A percentile compares a stretch with the other conserved stretches of the same genome.
Evolutionary conservation across 2,888 invertebrate species (phyloP).

Genomic region (Rapana venosa): DNA sequence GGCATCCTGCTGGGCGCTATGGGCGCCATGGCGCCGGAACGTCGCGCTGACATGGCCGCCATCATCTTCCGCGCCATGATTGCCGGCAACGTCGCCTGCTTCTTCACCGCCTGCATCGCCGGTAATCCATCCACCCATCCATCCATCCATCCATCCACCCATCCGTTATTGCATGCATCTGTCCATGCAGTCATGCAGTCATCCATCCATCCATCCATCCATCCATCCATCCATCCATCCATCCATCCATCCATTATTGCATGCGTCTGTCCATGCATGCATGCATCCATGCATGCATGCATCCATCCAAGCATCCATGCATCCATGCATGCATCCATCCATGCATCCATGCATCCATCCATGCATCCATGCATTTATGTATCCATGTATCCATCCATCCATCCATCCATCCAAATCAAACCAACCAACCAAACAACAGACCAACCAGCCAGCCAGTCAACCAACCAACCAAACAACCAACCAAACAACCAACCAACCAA

Average conservation of each 20-base stretch:
- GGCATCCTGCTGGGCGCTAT: slow-evolving; percentile 70
- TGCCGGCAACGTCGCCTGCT: slow-evolving; percentile 76
- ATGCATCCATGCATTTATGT: too few species aligned
- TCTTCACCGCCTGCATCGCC: slow-evolving; percentile 55
- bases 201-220: not conserved
- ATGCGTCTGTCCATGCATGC: too few species aligned
- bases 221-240: not conserved
- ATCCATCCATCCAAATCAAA: too few species aligned
- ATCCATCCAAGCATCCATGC: too few species aligned
- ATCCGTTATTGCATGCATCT: not conserved
- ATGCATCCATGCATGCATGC: too few species aligned
- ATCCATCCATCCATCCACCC: not conserved
- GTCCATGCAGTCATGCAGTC: not conserved
- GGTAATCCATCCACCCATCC: not conserved
- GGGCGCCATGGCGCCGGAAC: slow-evolving; percentile 65
- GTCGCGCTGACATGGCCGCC: slow-evolving; percentile 60
- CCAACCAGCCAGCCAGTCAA: too few species aligned
- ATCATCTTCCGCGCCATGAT: slow-evolving; percentile 74
- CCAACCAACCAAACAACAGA: too few species aligned
- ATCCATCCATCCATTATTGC: not conserved
- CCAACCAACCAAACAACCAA: too few species aligned
- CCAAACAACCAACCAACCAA: not conserved
- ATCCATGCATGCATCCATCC: too few species aligned
- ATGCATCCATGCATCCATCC: too few species aligned
- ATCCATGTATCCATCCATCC: too few species aligned